A percentile compares a stretch with the other conserved stretches of the same genome.
Conservation (phyloP, 2,888 invertebrate genomes). For the Apodemia hepburni region DNA sequence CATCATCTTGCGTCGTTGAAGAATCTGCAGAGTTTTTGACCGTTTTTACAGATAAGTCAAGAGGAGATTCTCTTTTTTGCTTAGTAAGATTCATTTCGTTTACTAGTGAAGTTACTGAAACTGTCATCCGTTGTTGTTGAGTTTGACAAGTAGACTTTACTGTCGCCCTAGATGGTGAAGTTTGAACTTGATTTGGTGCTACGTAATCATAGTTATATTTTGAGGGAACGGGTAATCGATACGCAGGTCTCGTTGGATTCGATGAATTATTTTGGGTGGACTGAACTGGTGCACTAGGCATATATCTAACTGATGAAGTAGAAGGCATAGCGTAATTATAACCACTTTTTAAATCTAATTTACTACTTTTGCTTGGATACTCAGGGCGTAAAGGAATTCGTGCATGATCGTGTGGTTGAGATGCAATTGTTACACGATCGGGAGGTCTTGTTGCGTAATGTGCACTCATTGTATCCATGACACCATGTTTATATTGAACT, state of each 20-base stretch:
- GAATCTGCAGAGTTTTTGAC: constrained; percentile 94
- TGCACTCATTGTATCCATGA: constrained; percentile 49
- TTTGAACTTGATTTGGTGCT: constrained; percentile 51
- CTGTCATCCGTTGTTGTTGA: constrained; percentile 70
- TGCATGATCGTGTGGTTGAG: constrained; percentile 50
- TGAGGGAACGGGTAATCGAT: constrained; percentile 50
- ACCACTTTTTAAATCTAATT: constrained; percentile 48
- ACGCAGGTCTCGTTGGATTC: constrained; percentile 47
- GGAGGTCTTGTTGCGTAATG: constrained; percentile 54
- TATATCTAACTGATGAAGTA: constrained; percentile 56
- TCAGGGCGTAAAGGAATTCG: constrained; percentile 54
- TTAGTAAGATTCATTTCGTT: constrained; percentile 73
- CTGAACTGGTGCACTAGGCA: constrained; percentile 47
- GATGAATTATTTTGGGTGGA: constrained; percentile 50
- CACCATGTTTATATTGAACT: constrained; percentile 55
- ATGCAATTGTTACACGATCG: constrained; percentile 54
- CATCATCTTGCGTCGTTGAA: constrained; percentile 87
- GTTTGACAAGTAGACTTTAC: constrained; percentile 61
- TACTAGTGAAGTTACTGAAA: constrained; percentile 69
- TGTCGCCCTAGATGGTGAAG: constrained; percentile 56
- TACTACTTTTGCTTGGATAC: constrained; percentile 49
- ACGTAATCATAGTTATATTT: constrained; percentile 61
- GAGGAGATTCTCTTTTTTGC: constrained; percentile 87
- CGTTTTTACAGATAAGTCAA: constrained; percentile 94
- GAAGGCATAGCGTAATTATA: constrained; percentile 62